Conservation (phyloP, 1,140 invertebrate genomes). For the Matsumurasca onukii region DNA sequence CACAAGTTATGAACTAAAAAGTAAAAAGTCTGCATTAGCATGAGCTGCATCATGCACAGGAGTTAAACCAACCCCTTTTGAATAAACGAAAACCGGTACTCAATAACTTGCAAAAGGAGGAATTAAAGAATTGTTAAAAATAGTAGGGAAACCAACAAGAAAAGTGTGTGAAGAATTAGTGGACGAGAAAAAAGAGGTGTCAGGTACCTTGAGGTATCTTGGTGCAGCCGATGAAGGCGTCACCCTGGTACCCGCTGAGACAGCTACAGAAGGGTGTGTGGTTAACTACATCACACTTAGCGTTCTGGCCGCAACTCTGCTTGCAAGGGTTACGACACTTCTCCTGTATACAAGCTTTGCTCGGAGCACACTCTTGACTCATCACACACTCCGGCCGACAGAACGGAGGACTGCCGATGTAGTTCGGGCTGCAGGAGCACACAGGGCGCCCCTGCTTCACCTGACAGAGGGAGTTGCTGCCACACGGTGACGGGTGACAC, state of each 20-base stretch:
- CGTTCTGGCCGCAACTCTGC: constrained; percentile 73
- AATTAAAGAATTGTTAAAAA: no score
- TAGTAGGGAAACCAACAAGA: no score
- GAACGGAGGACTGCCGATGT: constrained; percentile 58
- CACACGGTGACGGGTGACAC: constrained; percentile 79
- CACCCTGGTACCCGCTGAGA: constrained; percentile 70
- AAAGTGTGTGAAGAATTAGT: no score
- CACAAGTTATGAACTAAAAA: no score
- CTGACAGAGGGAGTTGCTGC: constrained; percentile 82
- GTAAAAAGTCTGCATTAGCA: no score
- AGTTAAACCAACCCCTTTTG: no score
- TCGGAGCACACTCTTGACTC: constrained; percentile 57
- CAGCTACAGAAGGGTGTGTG: constrained; percentile 82
- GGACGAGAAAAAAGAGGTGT: no score
- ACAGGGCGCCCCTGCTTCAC: constrained; percentile 73
- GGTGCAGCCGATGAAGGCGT: constrained; percentile 77
- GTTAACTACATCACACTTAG: constrained; percentile 76
- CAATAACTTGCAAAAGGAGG: no score
- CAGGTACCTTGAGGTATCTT: constrained; percentile 51
- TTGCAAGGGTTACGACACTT: constrained; percentile 77
- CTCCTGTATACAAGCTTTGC: constrained; percentile 76
- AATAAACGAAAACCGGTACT: no score
- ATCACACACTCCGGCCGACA: constrained; percentile 60
- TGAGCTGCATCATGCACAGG: no score
- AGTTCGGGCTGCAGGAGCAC: constrained; percentile 68